Conservation (phyloP, 2,888 invertebrate genomes). For the Heliconius ethilla region DNA sequence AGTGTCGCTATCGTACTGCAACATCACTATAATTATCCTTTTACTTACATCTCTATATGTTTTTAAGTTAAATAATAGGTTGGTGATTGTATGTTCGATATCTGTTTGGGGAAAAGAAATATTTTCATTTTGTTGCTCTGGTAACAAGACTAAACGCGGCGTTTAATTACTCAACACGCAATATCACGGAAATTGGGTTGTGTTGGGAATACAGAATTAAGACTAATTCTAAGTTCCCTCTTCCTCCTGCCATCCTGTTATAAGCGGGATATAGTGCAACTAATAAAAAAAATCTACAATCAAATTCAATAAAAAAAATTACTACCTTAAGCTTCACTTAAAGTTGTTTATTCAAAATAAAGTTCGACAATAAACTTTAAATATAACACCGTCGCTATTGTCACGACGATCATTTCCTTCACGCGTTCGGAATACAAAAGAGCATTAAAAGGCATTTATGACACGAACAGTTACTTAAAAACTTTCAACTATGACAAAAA, state of each 20-base stretch:
- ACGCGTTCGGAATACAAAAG: conserved; percentile 16
- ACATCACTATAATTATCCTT: conserved; percentile 6
- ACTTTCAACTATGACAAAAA: not conserved
- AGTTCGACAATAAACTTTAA: not conserved
- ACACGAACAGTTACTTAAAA: conserved; percentile 10
- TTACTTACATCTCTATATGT: not conserved
- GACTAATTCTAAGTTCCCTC: not conserved
- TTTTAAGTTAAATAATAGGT: not conserved
- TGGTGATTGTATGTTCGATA: not conserved
- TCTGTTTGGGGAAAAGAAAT: not conserved
- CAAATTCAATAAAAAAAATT: no score
- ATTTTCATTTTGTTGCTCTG: not conserved
- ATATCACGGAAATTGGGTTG: no score
- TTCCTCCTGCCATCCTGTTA: not conserved
- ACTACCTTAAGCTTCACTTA: not conserved
- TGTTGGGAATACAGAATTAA: no score
- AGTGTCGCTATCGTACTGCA: conserved; percentile 14
- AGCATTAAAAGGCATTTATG: conserved; percentile 14
- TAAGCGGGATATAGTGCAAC: not conserved
- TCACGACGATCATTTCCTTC: conserved; percentile 19
- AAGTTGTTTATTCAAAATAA: conserved; percentile 10
- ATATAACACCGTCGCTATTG: not conserved
- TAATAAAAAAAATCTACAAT: no score
- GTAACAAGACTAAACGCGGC: not conserved
- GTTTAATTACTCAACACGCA: not conserved